phyloP scores from a whole-genome alignment of 2,113 vertebrate species.

The Crotalus horridus region DNA sequence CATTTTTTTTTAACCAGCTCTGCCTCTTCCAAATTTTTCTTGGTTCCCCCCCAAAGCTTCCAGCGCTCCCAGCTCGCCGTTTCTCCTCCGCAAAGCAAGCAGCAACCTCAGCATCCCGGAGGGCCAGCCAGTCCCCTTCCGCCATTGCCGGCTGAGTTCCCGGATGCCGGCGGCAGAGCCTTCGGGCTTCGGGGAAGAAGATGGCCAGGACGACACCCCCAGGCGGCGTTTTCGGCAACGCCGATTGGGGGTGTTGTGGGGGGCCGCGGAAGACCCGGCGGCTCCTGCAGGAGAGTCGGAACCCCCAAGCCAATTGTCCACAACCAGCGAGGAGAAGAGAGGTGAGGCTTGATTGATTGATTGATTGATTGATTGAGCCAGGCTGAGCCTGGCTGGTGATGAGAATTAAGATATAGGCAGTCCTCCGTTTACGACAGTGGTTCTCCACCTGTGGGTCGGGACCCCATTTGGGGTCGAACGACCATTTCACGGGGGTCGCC shows the following conservation, averaged over 20 bases:
- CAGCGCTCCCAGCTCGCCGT: slow-evolving; percentile 66
- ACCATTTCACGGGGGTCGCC: too few species aligned
- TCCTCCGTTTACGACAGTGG: too few species aligned
- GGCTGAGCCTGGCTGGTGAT: neutral
- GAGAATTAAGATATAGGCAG: neutral
- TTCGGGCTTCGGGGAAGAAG: slow-evolving; percentile 68
- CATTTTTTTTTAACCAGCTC: neutral
- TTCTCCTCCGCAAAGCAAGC: slow-evolving; percentile 49
- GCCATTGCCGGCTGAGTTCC: slow-evolving; percentile 71
- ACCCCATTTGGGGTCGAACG: too few species aligned
- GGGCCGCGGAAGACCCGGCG: slow-evolving; percentile 26
- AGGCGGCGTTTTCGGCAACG: slow-evolving; percentile 48
- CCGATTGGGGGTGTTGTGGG: slow-evolving; percentile 49
- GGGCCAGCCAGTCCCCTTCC: slow-evolving; percentile 37
- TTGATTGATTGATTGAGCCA: too few species aligned
- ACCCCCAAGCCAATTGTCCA: neutral
- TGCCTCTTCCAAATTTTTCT: too few species aligned
- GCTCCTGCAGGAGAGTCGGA: neutral
- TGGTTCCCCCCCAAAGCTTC: slow-evolving; percentile 42
- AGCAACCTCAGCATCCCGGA: slow-evolving; percentile 52
- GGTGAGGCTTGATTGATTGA: neutral
- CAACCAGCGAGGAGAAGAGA: neutral
- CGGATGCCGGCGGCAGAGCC: slow-evolving; percentile 65
- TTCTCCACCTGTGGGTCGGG: too few species aligned
- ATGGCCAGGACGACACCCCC: slow-evolving; percentile 42